Conservation (phyloP, 2,113 vertebrate species). For the Phrynocephalus versicolor region DNA sequence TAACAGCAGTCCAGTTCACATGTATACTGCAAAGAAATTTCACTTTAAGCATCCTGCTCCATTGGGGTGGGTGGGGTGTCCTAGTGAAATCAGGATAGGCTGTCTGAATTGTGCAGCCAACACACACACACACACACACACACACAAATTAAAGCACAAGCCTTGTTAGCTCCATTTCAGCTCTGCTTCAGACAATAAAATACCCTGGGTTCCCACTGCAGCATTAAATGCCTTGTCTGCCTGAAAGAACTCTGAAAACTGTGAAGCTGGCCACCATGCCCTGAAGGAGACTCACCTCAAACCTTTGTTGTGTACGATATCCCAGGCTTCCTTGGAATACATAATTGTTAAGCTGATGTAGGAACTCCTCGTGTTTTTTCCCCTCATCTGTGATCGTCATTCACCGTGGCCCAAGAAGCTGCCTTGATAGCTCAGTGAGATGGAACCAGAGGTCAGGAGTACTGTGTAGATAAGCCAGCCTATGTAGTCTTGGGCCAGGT, state of each 20-base stretch:
- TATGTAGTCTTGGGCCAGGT: no score
- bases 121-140: no score
- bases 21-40: background rate
- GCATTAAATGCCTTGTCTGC: background rate
- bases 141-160: background rate
- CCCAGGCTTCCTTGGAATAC: background rate
- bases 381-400: slow-evolving; percentile 5
- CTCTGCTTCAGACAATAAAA: background rate
- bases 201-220: background rate
- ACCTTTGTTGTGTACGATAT: background rate
- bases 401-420: background rate
- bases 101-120: background rate
- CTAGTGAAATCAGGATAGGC: background rate
- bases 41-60: background rate
- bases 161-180: background rate
- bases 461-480: no score
- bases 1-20: no score
- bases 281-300: background rate
- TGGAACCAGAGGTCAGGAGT: no score
- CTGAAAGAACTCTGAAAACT: background rate
- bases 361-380: background rate
- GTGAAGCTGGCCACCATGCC: background rate
- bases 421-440: no score
- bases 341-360: background rate
- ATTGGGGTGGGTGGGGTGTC: background rate